Percentiles rank a stretch among this genome's conserved stretches.
These are phyloP conservation scores for Caracal caracal DNA, from an alignment of 2,113 vertebrate species.

Conservation along the genomic window DNA sequence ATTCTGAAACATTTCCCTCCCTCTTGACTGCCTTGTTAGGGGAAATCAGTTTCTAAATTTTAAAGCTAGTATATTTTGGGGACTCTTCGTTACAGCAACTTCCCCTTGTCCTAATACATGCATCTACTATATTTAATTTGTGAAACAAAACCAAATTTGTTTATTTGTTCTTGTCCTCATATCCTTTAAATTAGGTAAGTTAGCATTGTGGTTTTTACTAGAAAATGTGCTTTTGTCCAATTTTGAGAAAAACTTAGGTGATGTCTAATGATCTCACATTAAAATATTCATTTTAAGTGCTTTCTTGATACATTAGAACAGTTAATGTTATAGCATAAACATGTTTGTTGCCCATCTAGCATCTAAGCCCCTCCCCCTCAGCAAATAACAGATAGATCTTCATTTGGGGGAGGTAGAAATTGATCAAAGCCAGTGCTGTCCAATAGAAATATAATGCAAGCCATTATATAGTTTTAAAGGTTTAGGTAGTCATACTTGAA, in stretches of 20 bases:
- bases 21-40: neutral
- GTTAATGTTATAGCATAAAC: neutral
- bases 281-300: neutral
- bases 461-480: neutral
- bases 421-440: neutral
- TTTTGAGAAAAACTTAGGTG: neutral
- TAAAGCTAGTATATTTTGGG: neutral
- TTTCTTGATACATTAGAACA: neutral
- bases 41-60: neutral
- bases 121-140: neutral
- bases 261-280: neutral
- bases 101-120: neutral
- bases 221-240: neutral
- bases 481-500: neutral
- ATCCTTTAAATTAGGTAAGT: neutral
- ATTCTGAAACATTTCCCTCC: neutral
- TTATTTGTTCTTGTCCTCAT: neutral
- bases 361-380: neutral
- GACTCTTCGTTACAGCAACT: neutral
- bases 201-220: neutral
- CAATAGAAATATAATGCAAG: neutral
- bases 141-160: neutral
- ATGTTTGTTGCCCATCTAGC: neutral
- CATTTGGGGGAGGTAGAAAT: neutral
- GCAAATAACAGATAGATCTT: neutral